Percentiles rank a stretch among this genome's conserved stretches.
phyloP scores from a whole-genome alignment of 2,888 invertebrate genomes.

The Galerucella pusilla region DNA sequence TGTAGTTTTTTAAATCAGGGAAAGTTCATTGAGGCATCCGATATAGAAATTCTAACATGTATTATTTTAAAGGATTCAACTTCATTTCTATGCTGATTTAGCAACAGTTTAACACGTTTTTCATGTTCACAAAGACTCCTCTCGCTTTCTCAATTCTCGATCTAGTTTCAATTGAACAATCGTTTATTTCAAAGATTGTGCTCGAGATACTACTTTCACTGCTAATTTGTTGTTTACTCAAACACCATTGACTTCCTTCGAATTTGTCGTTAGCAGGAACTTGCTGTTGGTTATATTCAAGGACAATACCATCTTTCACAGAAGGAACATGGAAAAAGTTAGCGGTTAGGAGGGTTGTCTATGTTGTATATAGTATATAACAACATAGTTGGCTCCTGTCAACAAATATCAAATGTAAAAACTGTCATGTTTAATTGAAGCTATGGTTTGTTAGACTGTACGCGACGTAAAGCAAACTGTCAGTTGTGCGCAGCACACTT shows the following conservation, averaged over 20 bases:
- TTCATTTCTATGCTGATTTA: not conserved
- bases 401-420: too few relatives aligned
- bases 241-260: not conserved
- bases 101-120: constrained; percentile 1
- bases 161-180: constrained; percentile 1
- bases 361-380: too few relatives aligned
- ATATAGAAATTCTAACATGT: not conserved
- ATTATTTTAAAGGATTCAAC: not conserved
- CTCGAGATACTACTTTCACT: not conserved
- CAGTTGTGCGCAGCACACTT: too few relatives aligned
- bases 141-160: constrained; percentile 7
- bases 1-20: not conserved
- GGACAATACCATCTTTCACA: too few relatives aligned
- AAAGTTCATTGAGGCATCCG: not conserved
- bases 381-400: too few relatives aligned
- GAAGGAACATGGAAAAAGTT: too few relatives aligned
- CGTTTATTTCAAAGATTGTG: not conserved
- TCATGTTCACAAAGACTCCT: not conserved
- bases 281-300: not conserved
- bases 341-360: too few relatives aligned
- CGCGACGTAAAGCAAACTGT: too few relatives aligned
- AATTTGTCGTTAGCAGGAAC: not conserved
- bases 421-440: too few relatives aligned
- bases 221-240: not conserved
- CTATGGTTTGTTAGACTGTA: too few relatives aligned